phyloP scores from a whole-genome alignment of 2,888 invertebrate genomes.

The Encarsia formosa region DNA sequence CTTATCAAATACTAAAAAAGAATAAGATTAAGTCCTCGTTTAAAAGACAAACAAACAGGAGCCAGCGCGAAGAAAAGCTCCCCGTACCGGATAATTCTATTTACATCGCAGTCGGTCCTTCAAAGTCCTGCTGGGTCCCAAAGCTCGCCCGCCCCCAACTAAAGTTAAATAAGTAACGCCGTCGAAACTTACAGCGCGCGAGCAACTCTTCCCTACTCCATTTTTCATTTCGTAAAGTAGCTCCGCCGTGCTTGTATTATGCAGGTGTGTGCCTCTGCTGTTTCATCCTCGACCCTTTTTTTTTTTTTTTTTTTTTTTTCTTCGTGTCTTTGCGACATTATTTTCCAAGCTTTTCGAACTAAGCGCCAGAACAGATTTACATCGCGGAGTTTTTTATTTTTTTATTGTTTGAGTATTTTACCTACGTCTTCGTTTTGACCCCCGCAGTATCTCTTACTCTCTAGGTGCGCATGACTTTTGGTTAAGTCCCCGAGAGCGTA shows the following conservation, averaged over 20 bases:
- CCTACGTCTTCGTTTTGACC: too few species aligned
- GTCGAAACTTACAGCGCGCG: slow-evolving; percentile 22
- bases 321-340: too few species aligned
- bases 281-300: background rate
- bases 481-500: background rate
- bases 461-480: background rate
- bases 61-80: slow-evolving; percentile 9
- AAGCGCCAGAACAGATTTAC: too few species aligned
- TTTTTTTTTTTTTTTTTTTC: too few species aligned
- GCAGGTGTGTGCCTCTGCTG: slow-evolving; percentile 26
- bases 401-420: too few species aligned
- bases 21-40: slow-evolving; percentile 11
- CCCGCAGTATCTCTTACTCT: background rate
- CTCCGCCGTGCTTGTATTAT: slow-evolving; percentile 40
- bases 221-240: slow-evolving; percentile 43
- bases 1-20: slow-evolving; percentile 21
- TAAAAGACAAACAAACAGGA: too few species aligned
- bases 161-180: slow-evolving; percentile 39
- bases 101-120: slow-evolving; percentile 22
- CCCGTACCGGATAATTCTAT: slow-evolving; percentile 25
- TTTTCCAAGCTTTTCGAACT: too few species aligned
- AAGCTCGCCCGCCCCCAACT: slow-evolving; percentile 18
- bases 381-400: too few species aligned
- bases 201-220: slow-evolving; percentile 31
- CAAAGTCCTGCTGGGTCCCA: slow-evolving; percentile 1